Base-by-base conservation (phyloP, 2,888 invertebrate species). In the Thumatha senex region DNA sequence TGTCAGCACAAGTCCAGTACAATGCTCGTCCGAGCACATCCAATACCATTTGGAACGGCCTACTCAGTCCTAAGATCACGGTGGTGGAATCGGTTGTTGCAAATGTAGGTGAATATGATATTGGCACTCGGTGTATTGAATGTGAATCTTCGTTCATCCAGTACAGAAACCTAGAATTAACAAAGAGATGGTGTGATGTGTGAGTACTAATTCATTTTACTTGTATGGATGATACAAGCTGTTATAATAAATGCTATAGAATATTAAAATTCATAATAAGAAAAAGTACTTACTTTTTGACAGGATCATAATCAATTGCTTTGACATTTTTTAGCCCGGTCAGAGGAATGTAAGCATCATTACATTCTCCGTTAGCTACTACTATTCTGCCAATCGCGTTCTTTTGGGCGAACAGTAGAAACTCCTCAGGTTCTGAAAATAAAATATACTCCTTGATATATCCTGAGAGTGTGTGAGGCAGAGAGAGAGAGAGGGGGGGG, bases 301-400 rank as follows among this genome's bases (percentile, higher is more conserved):
- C 92, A 0, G 97, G 96, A 85, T 98, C 98, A 77, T 96, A 98
- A 76, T 97, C 97, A 30, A 98, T 95, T 0, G 97, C 95, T 61
- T 95, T 94, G 0, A 97, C 94, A 68, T 95, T 95, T 76, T 96
- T 96, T 43, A 97, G 80, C 4, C 96, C 96, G 7, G 95, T 94
- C 9, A 97, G 93, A 0, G 97, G 96, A 24, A 98, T 86, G 39
- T 95, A 94, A 0, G 96, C 94, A 79, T 97, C 97, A 0, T 96
- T 96, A 66, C 97, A 96, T 72, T 98, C 97, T 0, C 94, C 93
- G 0, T 94, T 93, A 53, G 96, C 95, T 0, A 96, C 94, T 54
- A 98, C 81, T 52, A 98, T 89, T 1, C 98, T 93, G 11, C 96
- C 97, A 34, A 98, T 95, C 1, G 95, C 93, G 73, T 96, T 97